Evolutionary conservation across 35 echinoderm and acorn worm genomes (phyloP), one percentile per base, ranked within the genome.

Genomic region (Hemicentrotus pulcherrimus): DNA sequence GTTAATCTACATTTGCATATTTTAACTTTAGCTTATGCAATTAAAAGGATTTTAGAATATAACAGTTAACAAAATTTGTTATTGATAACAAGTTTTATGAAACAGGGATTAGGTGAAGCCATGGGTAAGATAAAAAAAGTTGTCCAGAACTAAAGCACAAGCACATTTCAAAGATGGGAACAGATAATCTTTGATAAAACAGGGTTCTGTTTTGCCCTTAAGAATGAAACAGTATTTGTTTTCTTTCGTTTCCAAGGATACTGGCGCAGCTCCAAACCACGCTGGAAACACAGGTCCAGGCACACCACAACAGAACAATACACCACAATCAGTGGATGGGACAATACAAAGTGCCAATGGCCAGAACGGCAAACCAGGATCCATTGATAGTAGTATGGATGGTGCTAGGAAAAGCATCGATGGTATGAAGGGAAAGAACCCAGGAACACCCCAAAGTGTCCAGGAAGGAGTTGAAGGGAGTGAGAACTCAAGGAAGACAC

Each of bases 211-310:
- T 41, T 41, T 41, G 35, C 35, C 35, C 35, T 41, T n/a, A 1
- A 78, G 4, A 78, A 78, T 70, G 61, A 70, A 19, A 78, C 19
- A 4, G 19, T 28, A n/a, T 78, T 4, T 28, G n/a, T 78, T 0
- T 96, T 91, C 31, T 41, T 96, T 94, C 86, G 9, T 94, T 41
- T 13, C 47, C 11, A 59, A 96, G 96, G 96, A 96, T 94, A 96
- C 94, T 59, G 94, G 88, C 28, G 93, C 94, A 13, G 94, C 94
- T 91, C 94, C 94, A 9, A 93, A 93, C 24, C 91, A 93, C 28
- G 16, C 91, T 6, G 91, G 46, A 93, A 93, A 93, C 91, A 93
- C 91, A 11, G 91, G 91, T 19, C 91, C 91, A 24, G 91, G 91
- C 30, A 93, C 91, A 50, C 91, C 91, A 24, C 91, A 93, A 47